These are phyloP conservation scores for Puma concolor DNA, from an alignment of 2,113 vertebrate genomes.

Conservation along the genomic window DNA sequence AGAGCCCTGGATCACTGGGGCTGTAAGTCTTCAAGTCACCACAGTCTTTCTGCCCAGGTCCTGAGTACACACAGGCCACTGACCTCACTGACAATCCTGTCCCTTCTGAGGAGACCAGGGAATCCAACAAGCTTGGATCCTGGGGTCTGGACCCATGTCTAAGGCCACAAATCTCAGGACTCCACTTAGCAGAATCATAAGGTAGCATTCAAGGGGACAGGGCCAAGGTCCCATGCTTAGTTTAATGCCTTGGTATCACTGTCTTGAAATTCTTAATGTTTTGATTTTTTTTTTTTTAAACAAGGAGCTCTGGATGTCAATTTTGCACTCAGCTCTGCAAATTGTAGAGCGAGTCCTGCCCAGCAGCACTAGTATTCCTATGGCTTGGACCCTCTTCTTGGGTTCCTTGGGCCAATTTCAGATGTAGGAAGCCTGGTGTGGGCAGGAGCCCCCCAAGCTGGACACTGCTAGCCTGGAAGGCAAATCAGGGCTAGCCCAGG, in stretches of 20 bases:
- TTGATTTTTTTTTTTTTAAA: neutral
- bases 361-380: neutral
- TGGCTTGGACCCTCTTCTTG: neutral
- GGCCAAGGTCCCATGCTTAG: neutral
- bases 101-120: neutral
- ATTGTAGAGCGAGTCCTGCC: neutral
- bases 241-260: neutral
- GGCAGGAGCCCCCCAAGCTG: neutral
- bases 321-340: neutral
- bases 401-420: neutral
- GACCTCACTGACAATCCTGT: neutral
- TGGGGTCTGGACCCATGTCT: neutral
- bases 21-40: neutral
- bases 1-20: neutral
- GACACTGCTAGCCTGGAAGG: neutral
- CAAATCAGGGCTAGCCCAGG: neutral
- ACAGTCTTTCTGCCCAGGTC: neutral
- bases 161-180: neutral
- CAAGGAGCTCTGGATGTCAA: neutral
- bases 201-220: neutral
- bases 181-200: neutral
- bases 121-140: neutral
- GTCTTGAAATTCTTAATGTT: neutral
- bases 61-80: neutral
- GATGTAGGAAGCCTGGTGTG: neutral